Conservation (phyloP, 2,113 vertebrate genomes). For the Poecile atricapillus region DNA sequence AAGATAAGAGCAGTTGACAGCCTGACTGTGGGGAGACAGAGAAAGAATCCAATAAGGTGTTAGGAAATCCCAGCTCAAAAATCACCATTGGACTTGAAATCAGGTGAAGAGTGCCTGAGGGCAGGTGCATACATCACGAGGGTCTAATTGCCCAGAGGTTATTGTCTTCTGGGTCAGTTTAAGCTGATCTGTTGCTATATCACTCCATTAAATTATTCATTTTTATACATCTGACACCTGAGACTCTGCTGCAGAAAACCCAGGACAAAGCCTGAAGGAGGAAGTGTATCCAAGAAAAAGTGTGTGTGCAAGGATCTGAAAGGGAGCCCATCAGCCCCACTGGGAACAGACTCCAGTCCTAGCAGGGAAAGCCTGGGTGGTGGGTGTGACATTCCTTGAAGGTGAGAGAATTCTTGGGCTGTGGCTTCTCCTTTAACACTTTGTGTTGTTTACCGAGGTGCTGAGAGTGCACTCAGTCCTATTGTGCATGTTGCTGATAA, state of each 20-base stretch:
- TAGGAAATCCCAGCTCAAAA: not conserved
- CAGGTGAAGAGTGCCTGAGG: accelerated
- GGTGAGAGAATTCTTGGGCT: not conserved
- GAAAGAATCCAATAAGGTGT: not conserved
- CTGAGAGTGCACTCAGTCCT: not conserved
- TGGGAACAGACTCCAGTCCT: not conserved
- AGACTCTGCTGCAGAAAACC: not conserved
- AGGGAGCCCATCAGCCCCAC: not conserved
- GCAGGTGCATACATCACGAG: not conserved
- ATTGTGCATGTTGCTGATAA: not conserved
- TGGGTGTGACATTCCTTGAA: not conserved
- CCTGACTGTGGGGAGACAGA: not conserved
- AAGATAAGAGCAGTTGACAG: not conserved
- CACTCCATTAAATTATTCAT: not conserved
- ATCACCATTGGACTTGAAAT: not conserved
- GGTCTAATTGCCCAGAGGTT: not conserved
- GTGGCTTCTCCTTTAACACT: not conserved
- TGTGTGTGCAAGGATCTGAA: not conserved
- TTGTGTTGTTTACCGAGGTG: not conserved
- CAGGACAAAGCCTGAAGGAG: not conserved
- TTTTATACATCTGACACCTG: not conserved
- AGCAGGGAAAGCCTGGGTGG: not conserved
- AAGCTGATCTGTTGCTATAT: accelerated
- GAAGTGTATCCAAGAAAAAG: not conserved
- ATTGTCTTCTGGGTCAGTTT: not conserved